Conservation (phyloP, 2,888 invertebrate genomes). For the Leptopilina syphax region DNA sequence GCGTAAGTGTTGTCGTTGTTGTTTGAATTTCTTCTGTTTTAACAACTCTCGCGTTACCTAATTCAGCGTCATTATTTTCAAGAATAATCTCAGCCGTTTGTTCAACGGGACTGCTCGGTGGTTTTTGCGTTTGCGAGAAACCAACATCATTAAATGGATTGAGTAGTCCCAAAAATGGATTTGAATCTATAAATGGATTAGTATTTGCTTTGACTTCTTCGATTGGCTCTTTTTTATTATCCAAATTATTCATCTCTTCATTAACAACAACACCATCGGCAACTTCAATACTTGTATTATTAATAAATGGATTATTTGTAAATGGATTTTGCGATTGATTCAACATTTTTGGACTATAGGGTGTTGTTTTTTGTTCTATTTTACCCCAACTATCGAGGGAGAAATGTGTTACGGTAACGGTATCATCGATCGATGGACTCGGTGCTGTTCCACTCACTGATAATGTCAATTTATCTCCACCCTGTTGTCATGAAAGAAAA, state of each 20-base stretch:
- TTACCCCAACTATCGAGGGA: conserved; percentile 78
- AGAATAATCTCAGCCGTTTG: conserved; percentile 35
- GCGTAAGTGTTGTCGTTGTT: conserved; percentile 69
- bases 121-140: conserved; percentile 47
- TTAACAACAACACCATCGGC: conserved; percentile 17
- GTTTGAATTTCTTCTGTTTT: conserved; percentile 72
- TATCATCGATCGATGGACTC: conserved; percentile 67
- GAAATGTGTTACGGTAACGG: conserved; percentile 82
- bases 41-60: conserved; percentile 66
- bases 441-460: conserved; percentile 79
- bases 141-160: conserved; percentile 72
- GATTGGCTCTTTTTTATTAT: conserved; percentile 47
- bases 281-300: conserved; percentile 55
- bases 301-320: conserved; percentile 71
- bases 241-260: conserved; percentile 2
- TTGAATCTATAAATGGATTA: conserved; percentile 78
- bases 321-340: conserved; percentile 75
- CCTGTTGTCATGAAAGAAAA: conserved; percentile 75
- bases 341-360: conserved; percentile 68
- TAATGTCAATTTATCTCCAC: conserved; percentile 84
- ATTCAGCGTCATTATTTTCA: conserved; percentile 63
- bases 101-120: conserved; percentile 30
- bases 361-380: conserved; percentile 77
- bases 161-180: conserved; percentile 76
- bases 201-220: conserved; percentile 72